These are phyloP conservation scores for Bombus pascuorum DNA, from an alignment of 1,140 invertebrate species.

Conservation along the genomic window DNA sequence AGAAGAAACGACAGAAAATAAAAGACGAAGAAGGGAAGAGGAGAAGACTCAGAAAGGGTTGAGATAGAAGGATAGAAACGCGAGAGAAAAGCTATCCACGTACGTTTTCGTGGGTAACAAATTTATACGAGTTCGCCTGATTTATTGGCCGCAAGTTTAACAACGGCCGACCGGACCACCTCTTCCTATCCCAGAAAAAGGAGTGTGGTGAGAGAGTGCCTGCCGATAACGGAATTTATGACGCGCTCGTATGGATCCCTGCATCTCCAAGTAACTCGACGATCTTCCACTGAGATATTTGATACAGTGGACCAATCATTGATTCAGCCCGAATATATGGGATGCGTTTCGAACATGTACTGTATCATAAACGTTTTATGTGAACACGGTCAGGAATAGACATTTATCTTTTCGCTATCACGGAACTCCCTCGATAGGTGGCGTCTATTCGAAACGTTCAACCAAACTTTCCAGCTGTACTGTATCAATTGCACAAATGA, in stretches of 20 bases:
- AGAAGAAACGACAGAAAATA: no score
- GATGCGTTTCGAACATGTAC: background rate
- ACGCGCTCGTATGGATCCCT: slow-evolving; percentile 65
- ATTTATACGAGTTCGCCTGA: slow-evolving; percentile 79
- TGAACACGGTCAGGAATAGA: background rate
- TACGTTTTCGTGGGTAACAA: slow-evolving; percentile 77
- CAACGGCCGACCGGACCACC: slow-evolving; percentile 71
- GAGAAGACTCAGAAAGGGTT: background rate
- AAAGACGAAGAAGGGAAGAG: background rate
- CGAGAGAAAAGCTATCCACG: slow-evolving; percentile 60
- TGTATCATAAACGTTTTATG: slow-evolving; percentile 40
- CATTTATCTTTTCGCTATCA: slow-evolving; percentile 4
- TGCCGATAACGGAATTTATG: slow-evolving; percentile 76
- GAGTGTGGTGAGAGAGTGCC: slow-evolving; percentile 63
- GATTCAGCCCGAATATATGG: slow-evolving; percentile 44
- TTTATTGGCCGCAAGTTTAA: slow-evolving; percentile 78
- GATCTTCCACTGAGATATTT: slow-evolving; percentile 62
- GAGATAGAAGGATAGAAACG: background rate
- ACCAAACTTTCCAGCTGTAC: background rate
- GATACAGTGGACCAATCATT: slow-evolving; percentile 61
- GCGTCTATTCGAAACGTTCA: background rate
- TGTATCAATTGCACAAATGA: background rate
- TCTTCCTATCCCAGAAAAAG: slow-evolving; percentile 49
- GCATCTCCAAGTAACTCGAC: slow-evolving; percentile 64
- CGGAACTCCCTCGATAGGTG: background rate